Conservation (phyloP, 2,797 vertebrate genomes). For the Monodelphis domestica region DNA sequence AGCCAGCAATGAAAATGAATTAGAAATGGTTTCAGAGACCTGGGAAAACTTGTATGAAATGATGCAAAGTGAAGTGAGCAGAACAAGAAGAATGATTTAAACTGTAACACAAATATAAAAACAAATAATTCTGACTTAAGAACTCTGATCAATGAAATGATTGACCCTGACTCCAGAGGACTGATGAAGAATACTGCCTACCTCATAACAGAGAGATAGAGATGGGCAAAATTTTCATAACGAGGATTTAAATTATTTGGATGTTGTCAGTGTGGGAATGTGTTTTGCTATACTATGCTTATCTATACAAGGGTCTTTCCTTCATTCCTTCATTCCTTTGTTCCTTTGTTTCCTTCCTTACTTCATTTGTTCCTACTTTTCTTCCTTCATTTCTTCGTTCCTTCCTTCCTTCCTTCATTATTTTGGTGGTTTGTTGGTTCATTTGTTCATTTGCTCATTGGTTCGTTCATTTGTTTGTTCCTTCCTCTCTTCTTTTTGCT, state of each 20-base stretch:
- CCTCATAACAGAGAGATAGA: neutral
- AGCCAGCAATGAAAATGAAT: neutral
- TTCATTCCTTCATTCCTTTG: neutral
- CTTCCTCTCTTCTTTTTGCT: no score
- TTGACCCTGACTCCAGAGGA: neutral
- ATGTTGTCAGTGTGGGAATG: neutral
- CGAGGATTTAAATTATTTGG: neutral
- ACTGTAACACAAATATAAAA: neutral
- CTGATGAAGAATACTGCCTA: neutral
- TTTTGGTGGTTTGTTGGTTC: no score
- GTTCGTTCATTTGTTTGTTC: no score
- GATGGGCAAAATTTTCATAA: neutral
- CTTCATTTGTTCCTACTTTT: no score
- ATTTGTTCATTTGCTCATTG: no score
- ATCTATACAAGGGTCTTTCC: neutral
- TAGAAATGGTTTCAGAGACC: neutral
- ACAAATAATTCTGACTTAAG: neutral
- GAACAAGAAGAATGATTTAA: neutral
- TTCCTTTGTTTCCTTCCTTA: no score
- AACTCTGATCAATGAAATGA: neutral
- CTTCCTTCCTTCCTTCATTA: neutral
- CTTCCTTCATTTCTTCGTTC: neutral
- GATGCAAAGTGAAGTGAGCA: neutral
- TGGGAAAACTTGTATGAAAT: neutral
- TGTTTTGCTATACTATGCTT: neutral